These are phyloP conservation scores for Physella acuta DNA, from an alignment of 1,140 invertebrate genomes.

Conservation along the genomic window DNA sequence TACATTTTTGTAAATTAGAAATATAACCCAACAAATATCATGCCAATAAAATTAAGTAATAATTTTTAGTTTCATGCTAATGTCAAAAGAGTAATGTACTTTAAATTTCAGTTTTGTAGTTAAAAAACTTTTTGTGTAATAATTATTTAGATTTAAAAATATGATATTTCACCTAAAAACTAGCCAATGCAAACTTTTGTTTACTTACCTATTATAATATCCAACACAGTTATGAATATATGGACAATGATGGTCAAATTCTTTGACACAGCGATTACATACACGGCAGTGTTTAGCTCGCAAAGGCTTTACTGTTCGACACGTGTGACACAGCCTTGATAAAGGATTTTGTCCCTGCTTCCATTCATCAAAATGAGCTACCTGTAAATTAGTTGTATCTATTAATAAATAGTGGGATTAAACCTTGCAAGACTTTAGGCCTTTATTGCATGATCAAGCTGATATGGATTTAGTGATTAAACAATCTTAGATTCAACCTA, in stretches of 20 bases:
- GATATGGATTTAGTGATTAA: no score
- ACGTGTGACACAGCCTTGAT: conserved; percentile 85
- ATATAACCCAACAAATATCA: no score
- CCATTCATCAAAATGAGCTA: conserved; percentile 86
- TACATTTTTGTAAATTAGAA: no score
- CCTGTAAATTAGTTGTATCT: conserved; percentile 64
- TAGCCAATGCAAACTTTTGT: no score
- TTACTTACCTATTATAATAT: conserved; percentile 57
- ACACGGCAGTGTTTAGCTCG: conserved; percentile 88
- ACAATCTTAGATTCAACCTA: no score
- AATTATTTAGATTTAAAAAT: neutral
- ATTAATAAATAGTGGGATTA: no score
- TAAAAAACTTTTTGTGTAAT: neutral
- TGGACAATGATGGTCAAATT: conserved; percentile 93
- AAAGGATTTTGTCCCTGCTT: conserved; percentile 83
- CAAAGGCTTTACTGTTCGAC: conserved; percentile 78
- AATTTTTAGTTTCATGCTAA: neutral
- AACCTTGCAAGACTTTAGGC: no score
- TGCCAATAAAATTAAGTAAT: no score
- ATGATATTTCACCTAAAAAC: neutral
- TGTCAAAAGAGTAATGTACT: conserved; percentile 1
- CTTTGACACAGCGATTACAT: conserved; percentile 87
- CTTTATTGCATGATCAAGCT: no score
- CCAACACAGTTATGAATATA: conserved; percentile 91
- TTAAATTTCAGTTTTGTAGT: neutral